Percentiles rank a stretch among this genome's conserved stretches.
These are phyloP conservation scores for Blastobasis lacticolella DNA, from an alignment of 2,888 invertebrate species.

Conservation along the genomic window DNA sequence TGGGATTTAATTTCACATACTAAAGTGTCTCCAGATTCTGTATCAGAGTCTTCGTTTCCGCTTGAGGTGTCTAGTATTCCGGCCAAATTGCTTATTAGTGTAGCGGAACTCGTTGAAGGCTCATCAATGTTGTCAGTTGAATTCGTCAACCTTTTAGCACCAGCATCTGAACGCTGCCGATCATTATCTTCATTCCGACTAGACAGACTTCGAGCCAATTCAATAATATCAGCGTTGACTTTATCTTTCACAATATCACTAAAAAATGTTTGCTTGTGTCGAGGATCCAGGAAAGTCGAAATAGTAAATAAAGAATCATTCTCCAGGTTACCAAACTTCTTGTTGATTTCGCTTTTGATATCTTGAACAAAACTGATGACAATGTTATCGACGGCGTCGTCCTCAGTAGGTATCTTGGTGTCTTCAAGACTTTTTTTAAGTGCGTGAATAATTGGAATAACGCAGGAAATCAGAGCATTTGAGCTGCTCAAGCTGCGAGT, in stretches of 20 bases:
- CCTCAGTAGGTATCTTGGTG: background rate
- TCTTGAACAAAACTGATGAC: background rate
- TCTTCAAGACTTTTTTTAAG: background rate
- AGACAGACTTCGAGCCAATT: background rate
- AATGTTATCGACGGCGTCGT: background rate
- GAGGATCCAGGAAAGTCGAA: background rate
- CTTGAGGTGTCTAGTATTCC: too few species aligned
- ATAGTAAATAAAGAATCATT: background rate
- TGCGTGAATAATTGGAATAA: background rate
- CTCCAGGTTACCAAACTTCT: background rate
- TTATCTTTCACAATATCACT: background rate
- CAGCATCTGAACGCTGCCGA: background rate
- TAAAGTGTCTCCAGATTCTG: too few species aligned
- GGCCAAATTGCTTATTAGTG: too few species aligned
- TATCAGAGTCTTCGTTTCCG: too few species aligned
- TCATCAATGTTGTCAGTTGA: too few species aligned
- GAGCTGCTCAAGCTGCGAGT: conserved; percentile 1
- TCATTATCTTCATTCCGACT: background rate
- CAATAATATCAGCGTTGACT: background rate
- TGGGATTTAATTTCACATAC: too few species aligned
- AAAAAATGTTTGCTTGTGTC: background rate
- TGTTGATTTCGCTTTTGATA: background rate
- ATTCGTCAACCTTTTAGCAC: background rate
- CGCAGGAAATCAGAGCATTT: background rate
- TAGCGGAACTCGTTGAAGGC: too few species aligned